Base-by-base conservation (phyloP, 2,113 vertebrate species). In the Pluvialis apricaria region DNA sequence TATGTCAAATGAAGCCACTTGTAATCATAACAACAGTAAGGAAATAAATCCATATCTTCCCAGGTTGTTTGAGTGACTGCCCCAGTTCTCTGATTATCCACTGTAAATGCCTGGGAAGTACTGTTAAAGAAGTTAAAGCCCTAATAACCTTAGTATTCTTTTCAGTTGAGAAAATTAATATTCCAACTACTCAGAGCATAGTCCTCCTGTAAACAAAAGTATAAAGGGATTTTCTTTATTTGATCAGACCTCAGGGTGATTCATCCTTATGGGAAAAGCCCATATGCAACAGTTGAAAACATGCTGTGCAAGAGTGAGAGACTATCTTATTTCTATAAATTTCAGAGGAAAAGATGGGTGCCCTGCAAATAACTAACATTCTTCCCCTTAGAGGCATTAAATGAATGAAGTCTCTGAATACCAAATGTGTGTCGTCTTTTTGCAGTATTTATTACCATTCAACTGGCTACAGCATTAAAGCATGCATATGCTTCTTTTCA, bases 311-410 rank as follows among this genome's bases (percentile, higher is more conserved):
- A 71, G 22, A 76, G 47, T 19, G 60, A 93, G 47, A 62, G 70
- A 83, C 85, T 68, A 68, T 20, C 58, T 51, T 57, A 42, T 88
- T 94, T 76, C 89, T 83, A 91, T 77, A 81, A n/a, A 91, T 94
- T 89, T 51, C 78, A 75, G 88, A 95, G 42, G 65, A 57, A 88
- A 88, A 76, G 47, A 36, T 38, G n/a, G 55, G 13, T 62, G 57
- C 54, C 69, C 88, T 64, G 54, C 49, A 91, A 97, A 91, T 49
- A 91, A 76, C 52, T 62, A 42, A 21, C 21, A 22, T 60, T 73
- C 70, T 49, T 81, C 42, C 83, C 55, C 64, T 78, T 28, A 82
- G 86, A 95, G 96, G 94, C 75, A 82, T 57, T 87, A 97, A 92
- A 45, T 49, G 40, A 90, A 82, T 51, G 36, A 91, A 93, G 31